Evolutionary conservation across 2,113 vertebrate genomes (phyloP), one percentile per base, ranked within the genome.

Genomic region (Suricata suricatta): DNA sequence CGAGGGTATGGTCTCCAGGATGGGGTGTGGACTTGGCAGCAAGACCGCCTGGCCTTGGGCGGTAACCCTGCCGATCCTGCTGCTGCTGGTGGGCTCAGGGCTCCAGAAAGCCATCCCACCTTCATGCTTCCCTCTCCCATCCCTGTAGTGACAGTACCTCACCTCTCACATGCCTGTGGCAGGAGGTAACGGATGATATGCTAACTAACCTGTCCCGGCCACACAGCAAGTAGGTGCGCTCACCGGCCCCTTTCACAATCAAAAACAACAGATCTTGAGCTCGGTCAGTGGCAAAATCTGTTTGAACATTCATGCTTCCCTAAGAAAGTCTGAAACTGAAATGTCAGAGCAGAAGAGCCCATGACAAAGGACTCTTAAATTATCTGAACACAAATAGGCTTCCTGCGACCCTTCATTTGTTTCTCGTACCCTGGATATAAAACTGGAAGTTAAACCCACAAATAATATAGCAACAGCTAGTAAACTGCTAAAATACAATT

Each of bases 401-500:
- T 77, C 54, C 90, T 90, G 11, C 2, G 25, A 92, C 35, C 92
- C 29, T 72, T 87, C 15, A 33, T 54, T 74, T 33, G 57, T 47
- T 79, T 89, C 21, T 74, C 47, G 71, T 92, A 83, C 10, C 38
- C 38, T 41, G 68, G 60, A 86, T 69, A 79, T 2, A 79, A 76
- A 95, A 88, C 47, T 66, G 19, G 52, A 66, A 23, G 38, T 71
- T 90, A 88, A 52, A 76, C 2, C 23, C 14, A 52, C 35, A 82
- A 47, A 82, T 29, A 80, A 96, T 71, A 33, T 2, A 85, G 71
- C 38, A 96, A 15, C 9, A 74, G 31, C 85, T 79, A 76, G 79
- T 66, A 92, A 94, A 72, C 7, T 79, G n/a, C 35, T 63, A 96
- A 91, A 57, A 97, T 96, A 93, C 11, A 79, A 29, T 79, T 93